These are phyloP conservation scores for Lacerta bilineata DNA, from an alignment of 2,797 vertebrate species.

Conservation along the genomic window DNA sequence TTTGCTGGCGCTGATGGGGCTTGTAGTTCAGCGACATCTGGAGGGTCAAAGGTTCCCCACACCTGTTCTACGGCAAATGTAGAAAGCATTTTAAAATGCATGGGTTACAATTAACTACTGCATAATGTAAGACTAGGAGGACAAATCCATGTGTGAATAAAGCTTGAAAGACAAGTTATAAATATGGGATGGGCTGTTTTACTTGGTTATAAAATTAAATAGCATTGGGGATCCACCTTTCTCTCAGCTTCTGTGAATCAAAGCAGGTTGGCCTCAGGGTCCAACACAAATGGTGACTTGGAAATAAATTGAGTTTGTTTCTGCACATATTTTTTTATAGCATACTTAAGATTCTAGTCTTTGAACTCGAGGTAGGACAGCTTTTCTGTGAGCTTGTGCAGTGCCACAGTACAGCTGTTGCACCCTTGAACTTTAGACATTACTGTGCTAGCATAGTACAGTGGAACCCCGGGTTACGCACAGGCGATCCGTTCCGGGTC, in stretches of 20 bases:
- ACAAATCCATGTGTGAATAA: background rate
- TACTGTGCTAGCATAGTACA: background rate
- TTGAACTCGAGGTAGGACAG: background rate
- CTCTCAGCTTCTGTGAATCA: background rate
- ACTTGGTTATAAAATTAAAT: background rate
- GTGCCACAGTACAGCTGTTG: background rate
- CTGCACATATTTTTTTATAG: background rate
- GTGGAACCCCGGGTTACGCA: no score
- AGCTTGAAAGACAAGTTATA: background rate
- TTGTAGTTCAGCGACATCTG: no score
- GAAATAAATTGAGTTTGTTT: background rate
- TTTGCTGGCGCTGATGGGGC: no score
- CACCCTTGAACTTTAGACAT: background rate
- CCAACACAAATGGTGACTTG: background rate
- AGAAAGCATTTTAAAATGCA: conserved; percentile 63
- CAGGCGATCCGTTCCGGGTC: no score
- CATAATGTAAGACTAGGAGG: background rate
- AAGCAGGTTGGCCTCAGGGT: background rate
- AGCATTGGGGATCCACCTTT: background rate
- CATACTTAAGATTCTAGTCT: background rate
- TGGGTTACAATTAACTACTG: conserved; percentile 61
- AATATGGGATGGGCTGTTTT: background rate
- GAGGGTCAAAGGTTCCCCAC: no score
- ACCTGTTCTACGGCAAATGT: conserved; percentile 48
- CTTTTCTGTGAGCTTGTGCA: conserved; percentile 1